Percentiles rank a stretch among this genome's conserved stretches.
phyloP scores from a whole-genome alignment of 2,113 vertebrate genomes.

The Octodon degus region DNA sequence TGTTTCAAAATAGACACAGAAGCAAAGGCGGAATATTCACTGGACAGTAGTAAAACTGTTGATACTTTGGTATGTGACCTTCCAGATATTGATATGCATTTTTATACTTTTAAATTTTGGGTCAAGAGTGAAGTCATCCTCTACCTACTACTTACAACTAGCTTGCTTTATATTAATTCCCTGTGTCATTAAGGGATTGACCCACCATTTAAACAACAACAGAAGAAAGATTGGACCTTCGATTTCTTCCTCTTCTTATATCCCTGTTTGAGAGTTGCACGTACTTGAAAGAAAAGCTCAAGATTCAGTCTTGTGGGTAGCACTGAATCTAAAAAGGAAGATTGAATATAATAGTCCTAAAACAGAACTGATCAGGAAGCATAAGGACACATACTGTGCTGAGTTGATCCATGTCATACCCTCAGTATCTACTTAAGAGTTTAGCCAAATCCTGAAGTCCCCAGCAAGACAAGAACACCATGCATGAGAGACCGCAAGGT shows the following conservation, averaged over 20 bases:
- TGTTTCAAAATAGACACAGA: too few relatives aligned
- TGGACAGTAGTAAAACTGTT: too few relatives aligned
- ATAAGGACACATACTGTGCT: not conserved
- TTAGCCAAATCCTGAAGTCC: not conserved
- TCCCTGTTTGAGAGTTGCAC: not conserved
- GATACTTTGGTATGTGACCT: too few relatives aligned
- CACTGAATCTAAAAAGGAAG: not conserved
- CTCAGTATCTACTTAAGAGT: not conserved
- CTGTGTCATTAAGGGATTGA: too few relatives aligned
- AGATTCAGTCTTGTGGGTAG: not conserved
- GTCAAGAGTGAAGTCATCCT: too few relatives aligned
- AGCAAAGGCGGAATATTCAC: too few relatives aligned
- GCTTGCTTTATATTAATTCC: too few relatives aligned
- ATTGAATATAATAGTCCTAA: not conserved
- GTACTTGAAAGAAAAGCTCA: not conserved
- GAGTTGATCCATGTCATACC: not conserved
- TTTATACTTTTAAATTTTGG: too few relatives aligned
- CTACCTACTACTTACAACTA: too few relatives aligned
- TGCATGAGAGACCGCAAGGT: not conserved
- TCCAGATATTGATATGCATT: too few relatives aligned
- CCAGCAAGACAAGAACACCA: not conserved
- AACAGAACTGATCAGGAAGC: not conserved
- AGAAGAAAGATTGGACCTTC: not conserved
- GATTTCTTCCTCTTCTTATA: not conserved
- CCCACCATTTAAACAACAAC: too few relatives aligned